Evolutionary conservation across 2,888 invertebrate genomes (phyloP), one percentile per base, ranked within the genome.

Genomic region (Ichneumoninae sp.): DNA sequence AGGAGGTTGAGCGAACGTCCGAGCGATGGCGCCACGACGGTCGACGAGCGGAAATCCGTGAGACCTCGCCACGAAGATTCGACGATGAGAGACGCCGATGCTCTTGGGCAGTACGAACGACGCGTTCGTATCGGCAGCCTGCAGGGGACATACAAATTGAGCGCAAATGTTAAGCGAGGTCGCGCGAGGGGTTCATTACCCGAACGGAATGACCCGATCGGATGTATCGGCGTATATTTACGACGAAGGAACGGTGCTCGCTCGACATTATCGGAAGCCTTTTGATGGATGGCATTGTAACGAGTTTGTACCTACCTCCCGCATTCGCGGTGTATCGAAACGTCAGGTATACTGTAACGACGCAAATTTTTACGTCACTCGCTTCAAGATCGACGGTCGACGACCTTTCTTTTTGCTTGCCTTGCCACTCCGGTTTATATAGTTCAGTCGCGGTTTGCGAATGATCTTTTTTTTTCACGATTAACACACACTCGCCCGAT

Each of bases 341-440:
- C 22, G 16, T 30, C 36, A 62, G 36, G 2, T 50, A 66, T 70
- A 79, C 22, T 40, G 52, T 52, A 65, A 66, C 30, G 19, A 54
- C 40, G 65, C 10, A 66, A 54, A 71, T 52, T 72, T 72, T 80
- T 80, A 57, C 79, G 65, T 80, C 70, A 72, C 36, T 57, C 33
- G 36, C 13, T 52, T 36, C 66, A 36, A 50, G 70, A 70, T 71
- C 60, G 50, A 79, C 26, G 44, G 52, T 36, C 30, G 40, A 65
- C 40, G 72, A 80, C 54, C 66, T 80, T 16, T 70, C 44, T 10
- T 30, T 44, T 66, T 66, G 36, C 72, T 72, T 44, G 52, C 36
- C 16, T 30, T 10, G 36, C 71, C 44, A 66, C 52, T 40, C 65
- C 19, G 19, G 60, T 47, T 47, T 47, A 16, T 57, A 71, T 62